phyloP scores from a whole-genome alignment of 2,113 vertebrate genomes.

The Eolophus roseicapilla region DNA sequence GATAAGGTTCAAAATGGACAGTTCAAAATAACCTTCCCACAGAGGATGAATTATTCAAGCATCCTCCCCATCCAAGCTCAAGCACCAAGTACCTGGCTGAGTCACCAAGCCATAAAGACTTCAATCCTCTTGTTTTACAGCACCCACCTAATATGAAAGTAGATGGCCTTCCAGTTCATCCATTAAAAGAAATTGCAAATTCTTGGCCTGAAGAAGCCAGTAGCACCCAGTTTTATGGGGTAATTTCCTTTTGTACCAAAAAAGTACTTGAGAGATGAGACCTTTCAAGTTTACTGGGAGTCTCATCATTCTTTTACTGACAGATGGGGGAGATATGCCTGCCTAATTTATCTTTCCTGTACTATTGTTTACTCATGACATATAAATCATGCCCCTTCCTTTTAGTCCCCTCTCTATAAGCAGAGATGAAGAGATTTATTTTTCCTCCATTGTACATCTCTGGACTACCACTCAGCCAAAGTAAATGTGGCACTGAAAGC shows the following conservation, averaged over 20 bases:
- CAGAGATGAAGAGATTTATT: not conserved
- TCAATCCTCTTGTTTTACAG: not conserved
- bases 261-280: not conserved
- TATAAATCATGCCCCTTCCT: not conserved
- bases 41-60: not conserved
- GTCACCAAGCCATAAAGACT: not conserved
- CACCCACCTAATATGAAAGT: not conserved
- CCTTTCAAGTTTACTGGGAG: not conserved
- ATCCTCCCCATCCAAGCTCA: not conserved
- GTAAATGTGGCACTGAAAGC: not conserved
- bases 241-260: not conserved
- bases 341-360: not conserved
- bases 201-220: not conserved
- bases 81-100: not conserved
- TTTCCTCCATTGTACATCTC: not conserved
- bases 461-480: not conserved
- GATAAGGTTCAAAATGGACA: not conserved
- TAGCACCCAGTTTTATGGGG: not conserved
- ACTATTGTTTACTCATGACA: not conserved
- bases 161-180: not conserved
- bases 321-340: not conserved
- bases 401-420: not conserved
- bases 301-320: not conserved
- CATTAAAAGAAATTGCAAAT: not conserved
- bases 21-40: not conserved